Percentiles rank a stretch among this genome's conserved stretches.
Conservation (phyloP, 2,888 invertebrate genomes). For the Agrotis clavis region DNA sequence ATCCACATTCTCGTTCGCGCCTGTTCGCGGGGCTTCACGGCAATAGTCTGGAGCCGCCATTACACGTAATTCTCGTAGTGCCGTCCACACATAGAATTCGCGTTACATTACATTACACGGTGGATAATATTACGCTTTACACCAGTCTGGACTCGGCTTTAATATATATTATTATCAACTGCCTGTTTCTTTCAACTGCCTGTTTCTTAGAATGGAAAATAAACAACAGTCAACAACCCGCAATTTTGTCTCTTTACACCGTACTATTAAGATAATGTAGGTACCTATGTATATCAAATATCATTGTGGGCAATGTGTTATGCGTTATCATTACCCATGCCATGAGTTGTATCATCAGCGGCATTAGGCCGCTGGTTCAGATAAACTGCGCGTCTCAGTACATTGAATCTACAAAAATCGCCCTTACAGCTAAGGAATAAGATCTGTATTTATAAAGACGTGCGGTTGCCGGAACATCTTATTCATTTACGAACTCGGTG, state of each 20-base stretch:
- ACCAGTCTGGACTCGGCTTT: no score
- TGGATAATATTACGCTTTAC: no score
- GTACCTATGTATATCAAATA: conserved; percentile 19
- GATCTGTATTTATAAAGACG: neutral
- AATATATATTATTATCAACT: no score
- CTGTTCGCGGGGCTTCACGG: no score
- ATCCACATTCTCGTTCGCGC: no score
- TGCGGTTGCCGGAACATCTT: neutral
- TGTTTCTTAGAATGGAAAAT: neutral
- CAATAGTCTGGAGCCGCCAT: no score
- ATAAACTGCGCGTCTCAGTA: neutral
- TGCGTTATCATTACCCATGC: no score
- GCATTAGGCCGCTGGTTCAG: neutral
- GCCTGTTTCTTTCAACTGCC: no score
- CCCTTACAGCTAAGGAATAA: conserved; percentile 4
- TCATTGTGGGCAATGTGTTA: neutral
- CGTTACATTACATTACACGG: no score
- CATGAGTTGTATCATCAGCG: no score
- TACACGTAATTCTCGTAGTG: no score
- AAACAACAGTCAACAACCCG: conserved; percentile 1
- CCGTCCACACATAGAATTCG: no score
- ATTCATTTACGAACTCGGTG: conserved; percentile 19
- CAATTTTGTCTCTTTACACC: neutral
- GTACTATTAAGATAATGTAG: conserved; percentile 20
- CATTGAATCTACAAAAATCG: neutral